These are phyloP conservation scores for Heliconius cydno DNA, from an alignment of 2,888 invertebrate genomes.

Conservation along the genomic window DNA sequence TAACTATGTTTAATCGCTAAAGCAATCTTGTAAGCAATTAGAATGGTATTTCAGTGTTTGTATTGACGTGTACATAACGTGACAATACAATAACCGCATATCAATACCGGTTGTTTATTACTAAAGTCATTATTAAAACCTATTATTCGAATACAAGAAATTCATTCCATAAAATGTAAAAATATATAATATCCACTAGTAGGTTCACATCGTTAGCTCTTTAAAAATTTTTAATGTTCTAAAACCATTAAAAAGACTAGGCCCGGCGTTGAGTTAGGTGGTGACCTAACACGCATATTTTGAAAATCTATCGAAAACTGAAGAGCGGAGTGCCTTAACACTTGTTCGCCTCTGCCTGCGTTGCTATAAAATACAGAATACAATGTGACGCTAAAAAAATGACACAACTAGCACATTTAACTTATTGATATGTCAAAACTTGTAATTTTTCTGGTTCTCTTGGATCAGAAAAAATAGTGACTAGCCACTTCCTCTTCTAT, in stretches of 20 bases:
- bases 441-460: too few species aligned
- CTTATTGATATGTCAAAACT: too few species aligned
- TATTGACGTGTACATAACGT: neutral
- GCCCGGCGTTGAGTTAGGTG: neutral
- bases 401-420: too few species aligned
- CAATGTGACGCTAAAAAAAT: too few species aligned
- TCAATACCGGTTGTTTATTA: slow-evolving; percentile 9
- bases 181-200: neutral
- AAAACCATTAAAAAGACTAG: neutral
- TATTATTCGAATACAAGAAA: slow-evolving; percentile 2
- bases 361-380: too few species aligned
- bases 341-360: too few species aligned
- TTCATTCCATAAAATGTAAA: neutral
- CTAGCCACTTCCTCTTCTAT: too few species aligned
- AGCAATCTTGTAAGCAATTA: slow-evolving; percentile 13
- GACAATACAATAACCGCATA: neutral
- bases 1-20: neutral
- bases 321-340: too few species aligned
- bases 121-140: slow-evolving; percentile 19
- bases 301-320: too few species aligned
- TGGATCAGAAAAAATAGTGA: too few species aligned
- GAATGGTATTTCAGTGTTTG: slow-evolving; percentile 3
- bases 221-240: neutral
- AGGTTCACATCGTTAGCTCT: too few species aligned
- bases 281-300: too few species aligned